These are phyloP conservation scores for Poecilia velifera DNA, from an alignment of 2,797 vertebrate genomes.

Conservation along the genomic window DNA sequence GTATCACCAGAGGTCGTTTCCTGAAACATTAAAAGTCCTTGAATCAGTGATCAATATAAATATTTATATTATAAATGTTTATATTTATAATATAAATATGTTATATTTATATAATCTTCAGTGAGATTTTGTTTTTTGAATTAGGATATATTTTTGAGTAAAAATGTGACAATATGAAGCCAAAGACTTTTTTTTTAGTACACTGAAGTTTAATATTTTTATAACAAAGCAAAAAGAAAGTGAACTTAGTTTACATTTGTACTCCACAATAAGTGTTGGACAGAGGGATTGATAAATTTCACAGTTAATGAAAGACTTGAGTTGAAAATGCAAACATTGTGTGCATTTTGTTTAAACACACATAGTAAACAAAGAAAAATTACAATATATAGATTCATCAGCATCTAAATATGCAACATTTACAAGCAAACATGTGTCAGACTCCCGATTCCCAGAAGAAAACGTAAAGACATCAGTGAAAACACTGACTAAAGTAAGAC, in stretches of 20 bases:
- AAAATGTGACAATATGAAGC: background rate
- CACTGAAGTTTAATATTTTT: background rate
- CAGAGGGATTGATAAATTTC: background rate
- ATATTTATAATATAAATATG: no score
- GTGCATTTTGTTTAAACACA: slow-evolving; percentile 1
- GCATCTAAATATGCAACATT: slow-evolving; percentile 64
- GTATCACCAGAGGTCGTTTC: background rate
- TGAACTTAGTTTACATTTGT: background rate
- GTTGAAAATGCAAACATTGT: slow-evolving; percentile 4
- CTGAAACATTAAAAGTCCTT: background rate
- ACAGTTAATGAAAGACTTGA: background rate
- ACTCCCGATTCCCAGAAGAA: slow-evolving; percentile 13
- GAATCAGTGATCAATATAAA: background rate
- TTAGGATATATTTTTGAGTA: background rate
- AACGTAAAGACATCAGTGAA: slow-evolving; percentile 2
- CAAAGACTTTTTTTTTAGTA: background rate
- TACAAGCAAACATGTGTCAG: slow-evolving; percentile 21
- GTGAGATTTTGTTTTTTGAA: background rate
- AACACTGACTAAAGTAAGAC: slow-evolving; percentile 1
- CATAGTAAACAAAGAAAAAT: slow-evolving; percentile 34
- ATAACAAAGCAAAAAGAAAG: background rate
- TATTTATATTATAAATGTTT: no score
- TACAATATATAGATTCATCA: slow-evolving; percentile 56
- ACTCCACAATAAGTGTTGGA: background rate
- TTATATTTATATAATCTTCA: background rate